phyloP scores from a whole-genome alignment of 2,797 vertebrate species.

The Crossoptilon crossoptilon region DNA sequence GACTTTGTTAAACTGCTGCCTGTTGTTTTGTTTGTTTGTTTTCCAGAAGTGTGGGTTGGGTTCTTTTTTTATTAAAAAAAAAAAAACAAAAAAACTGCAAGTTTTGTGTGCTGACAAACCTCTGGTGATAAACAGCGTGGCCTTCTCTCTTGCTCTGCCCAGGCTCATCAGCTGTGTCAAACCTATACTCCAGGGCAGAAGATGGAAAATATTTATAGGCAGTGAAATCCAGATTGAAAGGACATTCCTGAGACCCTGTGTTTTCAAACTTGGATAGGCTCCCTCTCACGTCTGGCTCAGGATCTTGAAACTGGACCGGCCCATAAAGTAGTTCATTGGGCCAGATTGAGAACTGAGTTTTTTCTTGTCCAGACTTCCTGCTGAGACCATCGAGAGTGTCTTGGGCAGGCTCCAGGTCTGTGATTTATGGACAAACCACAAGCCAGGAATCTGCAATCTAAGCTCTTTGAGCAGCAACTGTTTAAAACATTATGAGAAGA shows the following conservation, averaged over 20 bases:
- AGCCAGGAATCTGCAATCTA: constrained; percentile 68
- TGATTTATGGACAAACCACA: constrained; percentile 68
- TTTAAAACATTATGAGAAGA: constrained; percentile 69
- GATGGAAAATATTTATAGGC: constrained; percentile 56
- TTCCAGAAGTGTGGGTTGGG: neutral
- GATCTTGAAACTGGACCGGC: constrained; percentile 24
- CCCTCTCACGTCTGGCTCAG: constrained; percentile 5
- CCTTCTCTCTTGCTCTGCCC: neutral
- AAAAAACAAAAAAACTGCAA: neutral
- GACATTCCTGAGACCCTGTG: constrained; percentile 39
- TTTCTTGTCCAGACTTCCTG: constrained; percentile 61
- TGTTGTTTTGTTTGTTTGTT: neutral
- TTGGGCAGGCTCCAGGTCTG: constrained; percentile 62
- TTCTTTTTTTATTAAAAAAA: neutral
- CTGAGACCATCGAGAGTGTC: constrained; percentile 41
- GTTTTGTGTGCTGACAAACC: neutral
- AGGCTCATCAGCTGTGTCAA: constrained; percentile 19
- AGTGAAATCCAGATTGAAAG: constrained; percentile 56
- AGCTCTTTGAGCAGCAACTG: constrained; percentile 67
- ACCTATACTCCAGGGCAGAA: constrained; percentile 3
- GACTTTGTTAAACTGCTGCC: neutral
- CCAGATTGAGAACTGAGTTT: constrained; percentile 57
- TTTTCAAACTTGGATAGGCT: constrained; percentile 44
- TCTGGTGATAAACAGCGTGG: neutral
- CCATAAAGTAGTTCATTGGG: constrained; percentile 39